Conservation (phyloP, 2,113 vertebrate genomes). For the Loxodonta africana region DNA sequence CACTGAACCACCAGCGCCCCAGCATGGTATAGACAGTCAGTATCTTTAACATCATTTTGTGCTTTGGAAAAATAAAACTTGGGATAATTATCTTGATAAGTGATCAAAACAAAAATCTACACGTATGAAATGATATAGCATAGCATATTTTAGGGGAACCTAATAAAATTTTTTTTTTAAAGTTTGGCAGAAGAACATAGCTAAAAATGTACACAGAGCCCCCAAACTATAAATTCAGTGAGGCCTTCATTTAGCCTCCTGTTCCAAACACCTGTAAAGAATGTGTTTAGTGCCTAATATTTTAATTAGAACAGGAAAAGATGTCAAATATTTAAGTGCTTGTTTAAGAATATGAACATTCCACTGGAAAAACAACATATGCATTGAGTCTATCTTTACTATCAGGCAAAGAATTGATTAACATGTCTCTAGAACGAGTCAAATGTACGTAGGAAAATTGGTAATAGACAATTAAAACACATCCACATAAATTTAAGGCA, state of each 20-base stretch:
- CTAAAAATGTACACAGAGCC: neutral
- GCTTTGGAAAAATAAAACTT: neutral
- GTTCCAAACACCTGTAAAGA: conserved; percentile 25
- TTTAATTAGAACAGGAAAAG: conserved; percentile 44
- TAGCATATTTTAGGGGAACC: neutral
- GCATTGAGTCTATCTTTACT: neutral
- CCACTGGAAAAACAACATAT: neutral
- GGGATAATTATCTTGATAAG: neutral
- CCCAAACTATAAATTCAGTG: neutral
- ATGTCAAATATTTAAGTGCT: conserved; percentile 52
- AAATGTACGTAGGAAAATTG: neutral
- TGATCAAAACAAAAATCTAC: neutral
- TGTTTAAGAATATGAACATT: neutral
- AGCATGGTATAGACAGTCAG: neutral
- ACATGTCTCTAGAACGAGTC: neutral
- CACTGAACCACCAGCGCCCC: neutral
- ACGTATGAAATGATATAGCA: neutral
- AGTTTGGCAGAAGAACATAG: neutral
- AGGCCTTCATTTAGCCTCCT: neutral
- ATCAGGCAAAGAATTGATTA: neutral
- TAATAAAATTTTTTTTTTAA: neutral
- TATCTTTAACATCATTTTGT: neutral
- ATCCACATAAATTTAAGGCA: neutral
- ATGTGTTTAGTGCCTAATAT: neutral
- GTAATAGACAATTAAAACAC: neutral